phyloP scores from a whole-genome alignment of 2,797 vertebrate species.

The Fratercula arctica region DNA sequence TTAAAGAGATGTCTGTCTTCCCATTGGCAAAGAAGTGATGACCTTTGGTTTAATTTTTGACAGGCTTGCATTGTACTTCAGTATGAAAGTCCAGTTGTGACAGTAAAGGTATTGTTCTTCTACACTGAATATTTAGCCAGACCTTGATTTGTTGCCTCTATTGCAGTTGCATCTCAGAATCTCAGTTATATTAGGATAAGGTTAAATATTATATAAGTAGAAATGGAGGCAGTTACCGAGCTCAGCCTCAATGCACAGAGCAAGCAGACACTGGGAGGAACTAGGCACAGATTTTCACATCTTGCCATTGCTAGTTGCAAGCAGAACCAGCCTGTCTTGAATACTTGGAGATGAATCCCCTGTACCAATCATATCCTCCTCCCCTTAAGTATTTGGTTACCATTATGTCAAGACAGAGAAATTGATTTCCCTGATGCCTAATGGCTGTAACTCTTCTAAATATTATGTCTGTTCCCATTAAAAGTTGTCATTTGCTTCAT shows the following conservation, averaged over 20 bases:
- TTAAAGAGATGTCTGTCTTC: background rate
- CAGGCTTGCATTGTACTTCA: background rate
- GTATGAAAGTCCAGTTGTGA: background rate
- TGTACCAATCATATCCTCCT: background rate
- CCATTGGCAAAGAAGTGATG: background rate
- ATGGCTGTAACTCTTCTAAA: background rate
- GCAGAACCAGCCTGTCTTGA: background rate
- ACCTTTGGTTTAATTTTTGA: background rate
- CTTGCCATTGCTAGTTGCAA: background rate
- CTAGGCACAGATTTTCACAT: background rate
- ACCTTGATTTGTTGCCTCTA: background rate
- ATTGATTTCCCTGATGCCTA: background rate
- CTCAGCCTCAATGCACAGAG: background rate
- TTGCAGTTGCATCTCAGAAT: background rate
- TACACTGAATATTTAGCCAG: background rate
- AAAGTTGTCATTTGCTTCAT: background rate
- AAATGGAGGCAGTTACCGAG: background rate
- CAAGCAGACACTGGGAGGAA: background rate
- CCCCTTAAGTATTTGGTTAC: background rate
- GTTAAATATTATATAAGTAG: background rate
- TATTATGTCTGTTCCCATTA: background rate
- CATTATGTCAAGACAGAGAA: background rate
- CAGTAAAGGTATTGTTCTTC: background rate
- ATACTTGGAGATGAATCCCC: background rate
- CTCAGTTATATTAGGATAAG: background rate